A percentile compares a stretch with the other conserved stretches of the same genome.
Evolutionary conservation across 1,140 invertebrate species (phyloP).

Genomic region (Olivierus martensii): DNA sequence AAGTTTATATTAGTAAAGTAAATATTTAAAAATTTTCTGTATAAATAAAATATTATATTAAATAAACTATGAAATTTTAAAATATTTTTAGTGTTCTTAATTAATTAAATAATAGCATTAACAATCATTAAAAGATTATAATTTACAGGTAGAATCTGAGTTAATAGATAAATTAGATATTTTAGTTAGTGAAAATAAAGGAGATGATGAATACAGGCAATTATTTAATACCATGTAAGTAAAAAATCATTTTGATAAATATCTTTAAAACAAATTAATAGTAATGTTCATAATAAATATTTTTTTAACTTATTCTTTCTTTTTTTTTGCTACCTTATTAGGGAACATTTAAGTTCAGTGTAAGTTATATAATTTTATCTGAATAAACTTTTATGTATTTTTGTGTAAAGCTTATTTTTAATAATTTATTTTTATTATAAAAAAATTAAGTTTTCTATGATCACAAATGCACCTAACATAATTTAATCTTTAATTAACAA

Average conservation of each 20-base stretch:
- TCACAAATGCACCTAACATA: too few species aligned
- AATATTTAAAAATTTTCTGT: too few species aligned
- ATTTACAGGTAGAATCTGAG: conserved; percentile 61
- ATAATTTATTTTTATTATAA: too few species aligned
- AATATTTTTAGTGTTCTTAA: too few species aligned
- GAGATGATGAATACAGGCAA: conserved; percentile 79
- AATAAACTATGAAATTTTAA: too few species aligned
- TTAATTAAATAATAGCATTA: not conserved
- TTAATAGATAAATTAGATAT: conserved; percentile 87
- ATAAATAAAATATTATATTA: too few species aligned
- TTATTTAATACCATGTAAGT: conserved; percentile 90
- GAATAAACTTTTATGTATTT: too few species aligned
- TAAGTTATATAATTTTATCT: conserved; percentile 39
- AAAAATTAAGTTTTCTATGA: too few species aligned
- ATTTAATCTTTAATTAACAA: too few species aligned
- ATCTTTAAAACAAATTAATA: not conserved
- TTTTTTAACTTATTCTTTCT: conserved; percentile 1
- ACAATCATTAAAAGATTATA: not conserved
- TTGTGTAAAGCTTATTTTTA: too few species aligned
- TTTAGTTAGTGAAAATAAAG: conserved; percentile 80
- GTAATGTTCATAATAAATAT: conserved; percentile 4
- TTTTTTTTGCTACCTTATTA: conserved; percentile 30
- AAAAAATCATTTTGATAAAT: not conserved
- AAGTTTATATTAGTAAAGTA: too few species aligned
- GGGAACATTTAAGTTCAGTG: conserved; percentile 82